Percentiles rank a stretch among this genome's conserved stretches.
These are phyloP conservation scores for Tarsius wallacei DNA, from an alignment of 2,797 vertebrate species.

Conservation along the genomic window DNA sequence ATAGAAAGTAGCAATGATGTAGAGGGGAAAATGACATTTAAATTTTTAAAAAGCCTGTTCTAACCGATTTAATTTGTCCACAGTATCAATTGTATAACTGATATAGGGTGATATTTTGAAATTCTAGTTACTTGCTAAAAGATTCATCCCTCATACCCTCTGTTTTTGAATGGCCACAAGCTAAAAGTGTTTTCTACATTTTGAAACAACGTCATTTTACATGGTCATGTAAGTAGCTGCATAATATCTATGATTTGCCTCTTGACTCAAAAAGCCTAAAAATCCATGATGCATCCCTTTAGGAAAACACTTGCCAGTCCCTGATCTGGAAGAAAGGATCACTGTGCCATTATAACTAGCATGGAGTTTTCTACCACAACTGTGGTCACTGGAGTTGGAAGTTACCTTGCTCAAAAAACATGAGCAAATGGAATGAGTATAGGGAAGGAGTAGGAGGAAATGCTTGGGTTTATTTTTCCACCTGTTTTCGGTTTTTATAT, in stretches of 20 bases:
- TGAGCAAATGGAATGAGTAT: neutral
- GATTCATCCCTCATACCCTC: neutral
- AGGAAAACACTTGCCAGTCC: neutral
- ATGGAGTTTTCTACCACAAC: neutral
- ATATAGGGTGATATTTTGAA: slow-evolving; percentile 30
- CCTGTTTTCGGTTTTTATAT: neutral
- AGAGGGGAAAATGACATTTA: neutral
- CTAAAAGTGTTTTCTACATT: slow-evolving; percentile 30
- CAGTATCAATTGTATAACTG: neutral
- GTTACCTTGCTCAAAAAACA: neutral
- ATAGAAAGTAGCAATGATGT: neutral
- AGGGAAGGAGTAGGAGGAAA: neutral
- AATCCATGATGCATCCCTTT: neutral
- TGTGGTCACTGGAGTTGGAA: neutral
- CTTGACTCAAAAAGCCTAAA: neutral
- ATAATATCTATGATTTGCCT: neutral
- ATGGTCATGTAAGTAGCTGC: neutral
- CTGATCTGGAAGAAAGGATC: neutral
- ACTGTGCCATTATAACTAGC: neutral
- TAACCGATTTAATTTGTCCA: slow-evolving; percentile 52
- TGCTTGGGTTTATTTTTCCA: neutral
- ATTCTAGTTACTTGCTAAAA: slow-evolving; percentile 14
- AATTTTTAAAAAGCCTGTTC: neutral
- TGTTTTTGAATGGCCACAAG: neutral
- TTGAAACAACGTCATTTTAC: slow-evolving; percentile 47